phyloP scores from a whole-genome alignment of 2,888 invertebrate species.

The Hybos culiciformis region DNA sequence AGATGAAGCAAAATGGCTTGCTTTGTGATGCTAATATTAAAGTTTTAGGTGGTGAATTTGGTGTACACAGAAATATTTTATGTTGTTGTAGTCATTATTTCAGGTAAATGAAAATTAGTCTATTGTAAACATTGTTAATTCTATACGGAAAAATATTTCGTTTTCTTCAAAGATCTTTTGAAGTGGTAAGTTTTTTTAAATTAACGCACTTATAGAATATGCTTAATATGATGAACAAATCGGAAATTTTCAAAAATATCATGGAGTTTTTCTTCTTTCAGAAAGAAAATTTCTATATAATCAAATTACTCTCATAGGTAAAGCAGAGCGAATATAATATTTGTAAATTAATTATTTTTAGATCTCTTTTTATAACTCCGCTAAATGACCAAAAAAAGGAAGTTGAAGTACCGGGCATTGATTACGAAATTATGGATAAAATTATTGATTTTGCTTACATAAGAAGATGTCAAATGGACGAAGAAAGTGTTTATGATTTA shows the following conservation, averaged over 20 bases:
- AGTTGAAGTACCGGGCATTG: slow-evolving; percentile 63
- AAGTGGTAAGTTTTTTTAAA: no score
- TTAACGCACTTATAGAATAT: no score
- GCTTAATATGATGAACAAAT: no score
- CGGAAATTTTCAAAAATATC: no score
- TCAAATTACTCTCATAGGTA: no score
- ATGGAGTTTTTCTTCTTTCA: no score
- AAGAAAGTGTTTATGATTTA: slow-evolving; percentile 66
- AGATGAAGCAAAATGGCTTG: slow-evolving; percentile 66
- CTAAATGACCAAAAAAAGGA: slow-evolving; percentile 55
- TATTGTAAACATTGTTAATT: not conserved
- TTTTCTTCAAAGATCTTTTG: no score
- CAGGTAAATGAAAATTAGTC: slow-evolving; percentile 49
- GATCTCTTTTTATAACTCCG: slow-evolving; percentile 71
- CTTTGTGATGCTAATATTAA: slow-evolving; percentile 77
- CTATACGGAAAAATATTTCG: not conserved
- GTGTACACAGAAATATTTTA: slow-evolving; percentile 74
- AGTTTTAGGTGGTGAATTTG: slow-evolving; percentile 70
- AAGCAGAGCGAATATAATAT: no score
- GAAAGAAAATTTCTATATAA: no score
- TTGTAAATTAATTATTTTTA: no score
- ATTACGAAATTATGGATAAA: slow-evolving; percentile 59
- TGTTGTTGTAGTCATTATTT: slow-evolving; percentile 86
- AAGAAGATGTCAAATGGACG: slow-evolving; percentile 57
- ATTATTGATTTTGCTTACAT: slow-evolving; percentile 78